Evolutionary conservation across 2,797 vertebrate genomes (phyloP), one percentile per base, ranked within the genome.

Genomic region (Takifugu rubripes): DNA sequence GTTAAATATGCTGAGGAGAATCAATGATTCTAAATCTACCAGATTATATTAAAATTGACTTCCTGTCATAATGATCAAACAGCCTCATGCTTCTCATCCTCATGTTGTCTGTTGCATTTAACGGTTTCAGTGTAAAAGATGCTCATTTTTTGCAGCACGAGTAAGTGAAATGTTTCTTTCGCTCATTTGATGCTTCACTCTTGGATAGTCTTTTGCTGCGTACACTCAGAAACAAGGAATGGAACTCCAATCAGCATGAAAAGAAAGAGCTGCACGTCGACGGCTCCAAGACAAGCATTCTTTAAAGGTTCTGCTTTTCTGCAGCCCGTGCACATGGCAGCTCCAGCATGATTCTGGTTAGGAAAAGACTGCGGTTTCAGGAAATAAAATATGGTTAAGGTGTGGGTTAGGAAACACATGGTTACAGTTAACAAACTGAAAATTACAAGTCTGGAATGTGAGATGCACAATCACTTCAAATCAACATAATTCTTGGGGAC

Each of bases 361-460:
- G 33, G 16, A 3, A 58, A 49, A 49, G 24, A 42, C 3, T 48
- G 46, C 46, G 6, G 8, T 25, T 44, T 56, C 54, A 49, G 48
- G 5, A 27, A 49, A 53, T 52, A 52, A 24, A 52, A 40, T 40
- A 12, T 45, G 21, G 15, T 26, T 52, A 50, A 27, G 17, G 40
- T 49, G 40, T 46, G 25, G 27, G 33, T 56, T 55, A 29, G 29
- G 10, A 60, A 61, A 51, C 15, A 50, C 17, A 36, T 52, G 16
- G 46, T 54, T 54, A 49, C 8, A 29, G 43, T 24, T 25, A 36
- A 45, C 11, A 59, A 54, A 66, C 49, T 14, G 5, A 25, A 55
- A 50, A 57, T 43, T 54, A 31, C 11, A 52, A 25, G 46, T 47
- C n/a, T 61, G 40, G 25, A 6, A 42, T 1, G 6, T 17, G n/a